Evolutionary conservation across 2,797 vertebrate genomes (phyloP).

Genomic region (Rhynchonycteris naso): DNA sequence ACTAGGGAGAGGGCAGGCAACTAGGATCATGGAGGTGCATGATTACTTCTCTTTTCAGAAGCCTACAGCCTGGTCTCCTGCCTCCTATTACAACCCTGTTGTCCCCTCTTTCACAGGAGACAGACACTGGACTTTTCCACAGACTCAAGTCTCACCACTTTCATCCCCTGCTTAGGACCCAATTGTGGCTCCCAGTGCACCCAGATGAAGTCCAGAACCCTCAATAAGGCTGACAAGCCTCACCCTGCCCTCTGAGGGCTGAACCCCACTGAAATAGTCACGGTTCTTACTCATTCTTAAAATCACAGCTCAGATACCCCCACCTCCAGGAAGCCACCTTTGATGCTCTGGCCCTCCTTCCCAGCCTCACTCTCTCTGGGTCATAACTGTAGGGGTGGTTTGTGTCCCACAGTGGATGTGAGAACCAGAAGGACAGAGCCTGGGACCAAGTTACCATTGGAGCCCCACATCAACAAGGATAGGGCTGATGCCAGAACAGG

Average conservation of each 20-base stretch:
- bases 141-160: neutral
- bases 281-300: neutral
- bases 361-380: neutral
- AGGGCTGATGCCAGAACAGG: neutral
- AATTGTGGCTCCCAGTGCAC: no score
- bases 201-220: neutral
- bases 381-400: neutral
- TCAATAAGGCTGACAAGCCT: neutral
- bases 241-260: no score
- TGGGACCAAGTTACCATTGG: neutral
- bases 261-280: neutral
- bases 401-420: fast-evolving
- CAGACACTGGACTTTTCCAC: neutral
- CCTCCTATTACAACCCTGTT: neutral
- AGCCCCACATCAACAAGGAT: neutral
- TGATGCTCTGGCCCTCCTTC: neutral
- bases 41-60: neutral
- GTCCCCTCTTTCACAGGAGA: neutral
- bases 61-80: neutral
- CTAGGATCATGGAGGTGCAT: neutral
- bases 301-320: neutral
- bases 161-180: neutral
- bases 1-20: no score
- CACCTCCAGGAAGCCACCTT: neutral
- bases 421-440: neutral